Base-by-base conservation (phyloP, 2,888 invertebrate species). In the Dorcus hopei region DNA sequence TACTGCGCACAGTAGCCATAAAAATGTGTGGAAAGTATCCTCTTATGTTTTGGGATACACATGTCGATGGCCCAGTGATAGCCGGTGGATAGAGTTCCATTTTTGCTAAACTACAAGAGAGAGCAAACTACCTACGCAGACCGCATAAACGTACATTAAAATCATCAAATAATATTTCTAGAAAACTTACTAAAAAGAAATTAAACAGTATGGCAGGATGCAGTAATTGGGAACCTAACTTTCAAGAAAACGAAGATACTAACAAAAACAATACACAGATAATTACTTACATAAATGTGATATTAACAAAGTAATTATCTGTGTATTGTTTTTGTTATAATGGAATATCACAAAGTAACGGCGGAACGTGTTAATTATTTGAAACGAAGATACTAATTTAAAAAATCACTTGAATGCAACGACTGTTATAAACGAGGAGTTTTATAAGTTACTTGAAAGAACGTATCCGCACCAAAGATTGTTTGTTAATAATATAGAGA, bases 1-100 rank as follows among this genome's bases (percentile, higher is more conserved):
- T 61, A n/a, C 57, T 67, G 6, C 65, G 64, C 56, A 43, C 49
- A 7, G 51, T 58, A 7, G 59, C 65, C 33, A 52, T 52, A 48
- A 62, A 68, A 58, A 54, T 68, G 9, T 50, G 61, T 9, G 51
- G 59, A 2, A 59, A 61, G 52, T 68, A 57, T 58, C 66, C 67
- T 9, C 40, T 52, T 48, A 56, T 55, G 33, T 68, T 68, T 52
- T 23, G 54, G 50, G 69, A 69, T 54, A 43, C 45, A 7, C 65
- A 66, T 57, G 58, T 60, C 16, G 64, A 69, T 47, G 65, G 65
- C 8, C 53, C 60, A 23, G 59, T 60, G 1, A 3, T 67, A 8
- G 66, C 63, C 1, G 61, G 67, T 58, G 67, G 65, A 49, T 49
- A 6, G 1, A 14, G 11, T n/a, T 42, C 40, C 2, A n/a, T 51